These are phyloP conservation scores for Vombatus ursinus DNA, from an alignment of 2,113 vertebrate species.

Conservation along the genomic window DNA sequence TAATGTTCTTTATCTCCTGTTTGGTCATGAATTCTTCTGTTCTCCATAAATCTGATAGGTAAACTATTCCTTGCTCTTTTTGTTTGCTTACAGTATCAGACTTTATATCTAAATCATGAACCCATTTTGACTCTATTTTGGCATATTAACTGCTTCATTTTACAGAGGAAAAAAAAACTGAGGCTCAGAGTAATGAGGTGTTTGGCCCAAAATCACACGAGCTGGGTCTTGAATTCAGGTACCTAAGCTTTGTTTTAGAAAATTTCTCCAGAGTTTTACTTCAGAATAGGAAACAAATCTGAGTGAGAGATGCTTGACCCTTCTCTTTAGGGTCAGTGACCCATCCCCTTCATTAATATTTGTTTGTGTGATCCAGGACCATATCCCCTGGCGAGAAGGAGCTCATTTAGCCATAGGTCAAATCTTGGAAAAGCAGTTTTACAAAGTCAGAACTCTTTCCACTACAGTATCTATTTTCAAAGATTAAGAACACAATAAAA, in stretches of 20 bases:
- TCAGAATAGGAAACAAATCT: not conserved
- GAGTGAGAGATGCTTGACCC: not conserved
- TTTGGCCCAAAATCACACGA: not conserved
- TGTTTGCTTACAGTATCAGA: too few relatives aligned
- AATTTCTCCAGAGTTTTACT: not conserved
- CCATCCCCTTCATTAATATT: not conserved
- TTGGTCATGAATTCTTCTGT: too few relatives aligned
- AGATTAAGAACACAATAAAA: not conserved
- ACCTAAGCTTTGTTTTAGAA: not conserved
- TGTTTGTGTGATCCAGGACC: not conserved
- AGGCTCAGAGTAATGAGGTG: not conserved
- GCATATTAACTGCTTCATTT: too few relatives aligned
- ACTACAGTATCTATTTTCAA: not conserved
- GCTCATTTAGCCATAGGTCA: too few relatives aligned
- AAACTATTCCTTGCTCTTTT: too few relatives aligned
- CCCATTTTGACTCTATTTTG: too few relatives aligned
- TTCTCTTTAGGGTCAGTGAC: too few relatives aligned
- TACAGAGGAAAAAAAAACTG: not conserved
- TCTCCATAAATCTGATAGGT: too few relatives aligned
- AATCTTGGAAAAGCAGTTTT: not conserved
- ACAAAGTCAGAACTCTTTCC: not conserved
- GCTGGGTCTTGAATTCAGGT: not conserved
- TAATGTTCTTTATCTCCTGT: too few relatives aligned
- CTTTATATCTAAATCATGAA: too few relatives aligned
- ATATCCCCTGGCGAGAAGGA: not conserved